Evolutionary conservation across 2,888 invertebrate genomes (phyloP).

Genomic region (Drosophila colorata): DNA sequence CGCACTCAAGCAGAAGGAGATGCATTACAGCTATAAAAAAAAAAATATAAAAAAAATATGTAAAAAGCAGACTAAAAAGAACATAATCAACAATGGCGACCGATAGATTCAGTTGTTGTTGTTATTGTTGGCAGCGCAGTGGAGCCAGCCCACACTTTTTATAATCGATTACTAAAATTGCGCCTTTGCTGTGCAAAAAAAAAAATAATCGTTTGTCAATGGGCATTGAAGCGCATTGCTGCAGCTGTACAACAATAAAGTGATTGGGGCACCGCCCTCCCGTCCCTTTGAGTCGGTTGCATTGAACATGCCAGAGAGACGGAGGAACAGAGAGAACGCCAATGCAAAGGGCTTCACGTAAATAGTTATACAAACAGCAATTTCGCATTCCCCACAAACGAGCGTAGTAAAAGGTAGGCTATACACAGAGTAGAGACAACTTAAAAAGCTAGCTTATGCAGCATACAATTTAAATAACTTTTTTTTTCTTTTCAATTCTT

Average conservation of each 20-base stretch:
- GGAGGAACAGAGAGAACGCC: neutral
- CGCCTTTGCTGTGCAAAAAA: conserved; percentile 26
- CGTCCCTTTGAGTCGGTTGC: neutral
- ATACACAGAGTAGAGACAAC: neutral
- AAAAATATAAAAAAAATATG: conserved; percentile 18
- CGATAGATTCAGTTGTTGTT: conserved; percentile 29
- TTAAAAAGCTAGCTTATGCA: neutral
- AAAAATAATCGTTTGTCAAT: conserved; percentile 49
- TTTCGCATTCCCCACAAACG: neutral
- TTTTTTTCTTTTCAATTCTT: neutral
- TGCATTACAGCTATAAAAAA: conserved; percentile 35
- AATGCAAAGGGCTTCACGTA: conserved; percentile 20
- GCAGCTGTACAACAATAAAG: conserved; percentile 5
- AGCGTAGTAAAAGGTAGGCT: neutral
- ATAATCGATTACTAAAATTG: conserved; percentile 42
- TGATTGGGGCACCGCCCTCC: conserved; percentile 7
- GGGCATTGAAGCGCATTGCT: conserved; percentile 33
- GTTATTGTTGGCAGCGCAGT: conserved; percentile 15
- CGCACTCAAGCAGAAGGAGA: conserved; percentile 28
- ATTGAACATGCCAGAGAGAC: neutral
- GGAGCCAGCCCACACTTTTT: conserved; percentile 31
- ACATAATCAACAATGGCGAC: conserved; percentile 36
- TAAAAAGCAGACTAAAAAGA: conserved; percentile 54
- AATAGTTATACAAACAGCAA: conserved; percentile 13
- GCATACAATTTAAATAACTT: no score